A percentile compares a stretch with the other conserved stretches of the same genome.
phyloP scores from a whole-genome alignment of 2,888 invertebrate genomes.

The Euspilapteryx auroguttella region DNA sequence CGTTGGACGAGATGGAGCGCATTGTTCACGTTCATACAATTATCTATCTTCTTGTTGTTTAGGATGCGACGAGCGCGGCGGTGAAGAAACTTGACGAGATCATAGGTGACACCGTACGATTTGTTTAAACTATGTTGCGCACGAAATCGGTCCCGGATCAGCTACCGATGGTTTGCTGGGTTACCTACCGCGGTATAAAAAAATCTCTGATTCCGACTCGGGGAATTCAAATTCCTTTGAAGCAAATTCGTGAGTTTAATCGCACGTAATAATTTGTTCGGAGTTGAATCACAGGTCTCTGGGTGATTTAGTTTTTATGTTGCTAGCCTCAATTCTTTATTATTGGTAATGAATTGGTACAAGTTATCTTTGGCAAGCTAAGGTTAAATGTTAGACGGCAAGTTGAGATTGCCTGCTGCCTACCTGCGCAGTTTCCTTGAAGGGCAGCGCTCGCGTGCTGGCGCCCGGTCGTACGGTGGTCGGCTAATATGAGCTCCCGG shows the following conservation, averaged over 20 bases:
- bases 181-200: conserved; percentile 23
- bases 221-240: conserved; percentile 49
- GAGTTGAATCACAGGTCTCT: conserved; percentile 4
- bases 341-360: not conserved
- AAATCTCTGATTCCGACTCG: conserved; percentile 33
- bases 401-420: conserved; percentile 9
- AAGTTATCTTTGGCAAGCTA: conserved; percentile 1
- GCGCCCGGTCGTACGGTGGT: too few species aligned
- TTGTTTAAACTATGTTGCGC: conserved; percentile 57
- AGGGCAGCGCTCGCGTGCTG: conserved; percentile 33
- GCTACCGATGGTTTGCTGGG: conserved; percentile 59
- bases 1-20: too few species aligned
- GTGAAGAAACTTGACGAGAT: conserved; percentile 37
- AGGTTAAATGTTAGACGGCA: conserved; percentile 4
- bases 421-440: conserved; percentile 42
- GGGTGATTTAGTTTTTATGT: too few species aligned
- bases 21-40: too few species aligned
- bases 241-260: conserved; percentile 53
- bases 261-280: conserved; percentile 43
- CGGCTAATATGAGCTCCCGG: too few species aligned
- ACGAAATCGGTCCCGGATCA: conserved; percentile 42
- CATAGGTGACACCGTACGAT: conserved; percentile 51
- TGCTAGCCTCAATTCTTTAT: too few species aligned
- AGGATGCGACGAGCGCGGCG: conserved; percentile 18
- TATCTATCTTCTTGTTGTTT: too few species aligned